Conservation (phyloP, 1,140 invertebrate species). For the Brachionus paranguensis region DNA sequence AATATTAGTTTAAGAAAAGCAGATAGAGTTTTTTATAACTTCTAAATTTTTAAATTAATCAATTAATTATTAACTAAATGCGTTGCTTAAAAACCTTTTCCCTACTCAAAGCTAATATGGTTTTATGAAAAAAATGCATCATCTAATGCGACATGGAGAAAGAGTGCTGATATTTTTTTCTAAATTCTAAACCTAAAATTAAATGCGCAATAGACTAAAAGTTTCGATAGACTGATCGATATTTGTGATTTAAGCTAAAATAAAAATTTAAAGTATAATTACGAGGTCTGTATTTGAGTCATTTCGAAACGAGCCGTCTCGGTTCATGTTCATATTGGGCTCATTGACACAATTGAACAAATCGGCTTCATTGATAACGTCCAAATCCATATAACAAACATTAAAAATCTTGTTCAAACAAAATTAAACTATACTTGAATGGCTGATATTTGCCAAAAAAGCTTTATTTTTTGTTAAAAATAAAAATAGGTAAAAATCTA, state of each 20-base stretch:
- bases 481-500: not conserved
- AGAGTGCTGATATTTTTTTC: not conserved
- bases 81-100: no score
- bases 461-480: not conserved
- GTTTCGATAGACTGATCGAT: not conserved
- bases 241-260: not conserved
- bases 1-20: no score
- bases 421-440: not conserved
- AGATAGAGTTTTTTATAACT: no score
- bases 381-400: constrained; percentile 15
- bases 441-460: not conserved
- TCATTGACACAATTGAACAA: constrained; percentile 26
- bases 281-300: not conserved
- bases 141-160: not conserved
- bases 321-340: not conserved
- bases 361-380: constrained; percentile 5
- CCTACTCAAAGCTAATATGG: no score
- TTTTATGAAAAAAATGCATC: no score
- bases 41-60: no score
- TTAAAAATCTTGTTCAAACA: not conserved
- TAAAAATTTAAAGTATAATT: not conserved
- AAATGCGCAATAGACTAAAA: not conserved
- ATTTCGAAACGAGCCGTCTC: not conserved
- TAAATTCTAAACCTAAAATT: not conserved
- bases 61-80: no score